Base-by-base conservation (phyloP, 1,140 invertebrate genomes). In the Hydropsyche tenuis region DNA sequence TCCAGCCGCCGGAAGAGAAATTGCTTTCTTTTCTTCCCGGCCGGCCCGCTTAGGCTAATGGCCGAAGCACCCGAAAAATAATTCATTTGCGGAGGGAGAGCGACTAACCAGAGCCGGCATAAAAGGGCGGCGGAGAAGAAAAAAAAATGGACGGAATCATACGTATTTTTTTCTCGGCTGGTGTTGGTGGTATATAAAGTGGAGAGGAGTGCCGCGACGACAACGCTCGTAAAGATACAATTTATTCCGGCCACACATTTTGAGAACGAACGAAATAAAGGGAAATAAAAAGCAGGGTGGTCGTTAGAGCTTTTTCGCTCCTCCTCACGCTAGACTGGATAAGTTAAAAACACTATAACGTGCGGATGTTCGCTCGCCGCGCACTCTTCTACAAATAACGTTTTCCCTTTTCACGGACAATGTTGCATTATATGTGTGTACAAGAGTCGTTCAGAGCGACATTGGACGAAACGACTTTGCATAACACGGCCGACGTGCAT, bases 21-120 rank as follows among this genome's bases (percentile, higher is more conserved):
- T 60, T 60, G 56, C 56, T 60, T 60, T 60, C 56, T 60, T 60
- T 60, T 60, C 56, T 60, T 60, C 9, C n/a, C 56, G 56, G 12
- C 23, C 20, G 12, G 23, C 56, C 56, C 30, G 30, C 22, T 60
- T 60, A 60, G 56, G 56, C 56, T 60, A 60, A 60, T 60, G 56
- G 56, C 23, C 56, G 22, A 60, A 23, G 56, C 56, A 60, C 56
- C 23, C 56, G 56, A 60, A 60, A 60, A 60, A 60, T 60, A 60
- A 60, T 60, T 60, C 56, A 60, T 60, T 60, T 60, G 56, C 22
- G 56, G 56, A 60, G 22, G 23, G 12, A 25, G 23, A 60, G 23
- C 48, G 20, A 20, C 14, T 7, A 20, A 20, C 48, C 20, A 18
- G 48, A 23, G 11, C 56, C 56, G 7, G 23, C 56, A 20, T 60